Percentiles rank a stretch among this genome's conserved stretches.
These are phyloP conservation scores for Eurystomus gularis DNA, from an alignment of 2,113 vertebrate genomes.

Conservation along the genomic window DNA sequence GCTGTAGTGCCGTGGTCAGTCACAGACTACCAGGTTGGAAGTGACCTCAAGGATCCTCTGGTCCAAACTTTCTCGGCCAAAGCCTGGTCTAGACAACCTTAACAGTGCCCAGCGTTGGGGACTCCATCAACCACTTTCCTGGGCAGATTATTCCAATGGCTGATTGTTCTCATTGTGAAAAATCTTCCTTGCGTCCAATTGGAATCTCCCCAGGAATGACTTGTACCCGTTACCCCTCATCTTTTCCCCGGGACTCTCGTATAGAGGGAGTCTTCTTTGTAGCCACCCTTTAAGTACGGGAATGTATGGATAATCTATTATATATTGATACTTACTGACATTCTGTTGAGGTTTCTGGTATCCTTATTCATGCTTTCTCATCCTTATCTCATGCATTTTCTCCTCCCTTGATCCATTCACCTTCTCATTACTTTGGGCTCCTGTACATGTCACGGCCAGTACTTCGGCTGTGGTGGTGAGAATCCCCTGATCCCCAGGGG, in stretches of 20 bases:
- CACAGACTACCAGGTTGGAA: neutral
- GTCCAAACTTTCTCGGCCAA: neutral
- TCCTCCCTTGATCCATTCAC: neutral
- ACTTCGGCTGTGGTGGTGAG: neutral
- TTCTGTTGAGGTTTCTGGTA: neutral
- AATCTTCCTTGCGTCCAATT: neutral
- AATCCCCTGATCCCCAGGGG: accelerated
- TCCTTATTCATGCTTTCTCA: too few species aligned
- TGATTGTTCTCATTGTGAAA: neutral
- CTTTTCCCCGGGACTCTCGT: neutral
- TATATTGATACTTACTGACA: neutral
- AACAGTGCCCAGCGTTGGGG: neutral
- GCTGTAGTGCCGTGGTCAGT: neutral
- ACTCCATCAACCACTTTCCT: neutral
- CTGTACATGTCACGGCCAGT: accelerated
- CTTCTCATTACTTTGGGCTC: neutral
- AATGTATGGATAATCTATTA: neutral
- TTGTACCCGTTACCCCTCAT: neutral
- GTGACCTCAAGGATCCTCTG: neutral
- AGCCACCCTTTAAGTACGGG: neutral
- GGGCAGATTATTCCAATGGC: neutral
- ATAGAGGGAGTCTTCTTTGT: neutral
- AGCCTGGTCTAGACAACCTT: neutral
- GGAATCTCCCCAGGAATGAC: neutral
- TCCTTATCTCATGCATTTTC: neutral